Evolutionary conservation across 2,797 vertebrate genomes (phyloP), one percentile per base, ranked within the genome.

Genomic region (Neomorphus geoffroyi): DNA sequence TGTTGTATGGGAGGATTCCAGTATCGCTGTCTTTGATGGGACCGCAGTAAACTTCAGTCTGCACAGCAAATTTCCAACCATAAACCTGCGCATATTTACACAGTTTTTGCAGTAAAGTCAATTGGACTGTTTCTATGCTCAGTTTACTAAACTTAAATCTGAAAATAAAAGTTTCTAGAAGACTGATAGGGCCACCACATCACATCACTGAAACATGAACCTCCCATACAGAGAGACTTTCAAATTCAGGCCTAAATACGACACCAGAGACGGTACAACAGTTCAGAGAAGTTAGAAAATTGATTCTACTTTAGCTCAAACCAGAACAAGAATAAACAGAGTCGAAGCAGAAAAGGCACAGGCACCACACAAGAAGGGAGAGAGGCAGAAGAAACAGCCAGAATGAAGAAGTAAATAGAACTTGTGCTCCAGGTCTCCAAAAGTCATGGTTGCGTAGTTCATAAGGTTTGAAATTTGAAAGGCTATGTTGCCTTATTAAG

Each of bases 381-480:
- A 46, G 27, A 23, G 28, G n/a, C 61, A 85, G 32, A 13, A 11
- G 32, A 62, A 30, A 73, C 70, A 39, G 6, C 9, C 43, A 32
- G 21, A 58, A 75, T 22, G 61, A 64, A 77, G 23, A 7, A 71
- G 41, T 18, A 37, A 89, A 64, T 1, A 74, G 28, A 82, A 54
- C 33, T 51, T 43, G 69, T 51, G 35, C 72, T 82, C 37, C 75
- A 67, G 56, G 37, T 81, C 33, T 78, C 58, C 73, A 19, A 0
- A 77, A 77, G 22, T 46, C 72, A 48, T 21, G 93, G 83, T 4
- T 75, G 70, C 50, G n/a, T 3, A 51, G 66, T 62, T 77, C 67
- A 69, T 54, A 67, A 57, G 45, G 69, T 45, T 12, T 69, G 57
- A 78, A 81, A 93, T 94, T 79, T 90, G 66, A 92, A 95, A 86